Evolutionary conservation across 1,140 invertebrate genomes (phyloP), one percentile per base, ranked within the genome.

Genomic region (Danaus melanippus): DNA sequence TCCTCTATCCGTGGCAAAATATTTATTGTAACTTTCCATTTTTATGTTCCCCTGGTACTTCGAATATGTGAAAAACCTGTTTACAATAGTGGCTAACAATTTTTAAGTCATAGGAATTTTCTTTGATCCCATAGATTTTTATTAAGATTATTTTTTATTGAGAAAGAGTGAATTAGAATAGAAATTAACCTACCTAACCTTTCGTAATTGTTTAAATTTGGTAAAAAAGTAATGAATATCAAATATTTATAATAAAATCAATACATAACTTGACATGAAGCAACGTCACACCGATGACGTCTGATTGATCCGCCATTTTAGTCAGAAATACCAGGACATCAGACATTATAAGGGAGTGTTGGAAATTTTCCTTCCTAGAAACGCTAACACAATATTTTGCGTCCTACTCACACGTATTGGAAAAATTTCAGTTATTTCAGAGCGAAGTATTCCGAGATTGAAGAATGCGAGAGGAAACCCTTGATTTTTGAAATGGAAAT

Each of bases 21-120:
- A 41, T 44, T n/a, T 50, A 0, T n/a, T 39, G 9, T 46, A 39
- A 2, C 4, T 10, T 42, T 59, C 52, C 52, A 45, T 32, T 11
- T 15, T n/a, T 54, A 58, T 84, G 65, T n/a, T 57, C 12, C 43
- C 76, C 80, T 82, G 47, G 76, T 84, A 73, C 0, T 12, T 44
- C 49, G 67, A 73, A 81, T 77, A 70, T 77, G 71, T 67, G 46
- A 71, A 62, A 81, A 84, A 79, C 66, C 67, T 77, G 58, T 64
- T 54, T 70, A 65, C 67, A 69, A 69, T 69, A 66, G 71, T 61
- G 67, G 60, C 62, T 63, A 56, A 57, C 46, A 46, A 66, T 68
- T 67, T 49, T 53, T 59, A 60, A 65, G 55, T 17, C 12, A 48
- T 51, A 56, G 46, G 42, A 56, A 55, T 42, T 56, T 55, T 32